Evolutionary conservation across 2,113 vertebrate genomes (phyloP), one percentile per base, ranked within the genome.

Genomic region (Centrocercus urophasianus): DNA sequence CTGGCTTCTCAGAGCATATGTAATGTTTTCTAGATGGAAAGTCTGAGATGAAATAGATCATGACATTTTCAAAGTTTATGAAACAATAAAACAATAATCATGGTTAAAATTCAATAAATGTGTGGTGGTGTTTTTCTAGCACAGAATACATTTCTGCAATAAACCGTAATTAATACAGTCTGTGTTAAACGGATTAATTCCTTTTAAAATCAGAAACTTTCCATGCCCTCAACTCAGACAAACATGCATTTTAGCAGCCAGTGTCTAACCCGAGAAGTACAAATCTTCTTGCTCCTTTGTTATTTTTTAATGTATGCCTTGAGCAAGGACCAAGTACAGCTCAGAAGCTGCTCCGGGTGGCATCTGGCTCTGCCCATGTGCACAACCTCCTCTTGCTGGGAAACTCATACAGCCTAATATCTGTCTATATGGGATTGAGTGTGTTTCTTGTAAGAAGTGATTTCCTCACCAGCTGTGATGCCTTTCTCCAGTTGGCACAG

Each of bases 61-160:
- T 95, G 94, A 92, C 90, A 79, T 93, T 96, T 94, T 95, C 85
- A 54, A 70, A 96, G 93, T 88, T 96, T 94, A 94, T 96, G 88
- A 95, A 96, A 97, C 93, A 96, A 95, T 95, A 94, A 96, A 95
- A 96, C 88, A 94, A 84, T 93, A 95, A 95, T 93, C 88, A 75
- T 34, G 79, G 91, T 86, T 95, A 93, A 96, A 95, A 97, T 95
- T 96, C 88, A 92, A 94, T 95, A 96, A 96, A 93, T 95, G 76
- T 93, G 94, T 93, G 94, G 86, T 93, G 90, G 73, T 82, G 83
- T 91, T 95, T 95, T 94, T 91, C 93, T 93, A 95, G 88, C 48
- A 72, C 61, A 91, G 89, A 89, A 83, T 91, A 83, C 57, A 28
- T 65, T 81, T 93, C 92, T 86, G 69, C 86, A 95, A 61, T 88